Conservation (phyloP, 1,140 invertebrate genomes). For the Lordiphosa mommai region DNA sequence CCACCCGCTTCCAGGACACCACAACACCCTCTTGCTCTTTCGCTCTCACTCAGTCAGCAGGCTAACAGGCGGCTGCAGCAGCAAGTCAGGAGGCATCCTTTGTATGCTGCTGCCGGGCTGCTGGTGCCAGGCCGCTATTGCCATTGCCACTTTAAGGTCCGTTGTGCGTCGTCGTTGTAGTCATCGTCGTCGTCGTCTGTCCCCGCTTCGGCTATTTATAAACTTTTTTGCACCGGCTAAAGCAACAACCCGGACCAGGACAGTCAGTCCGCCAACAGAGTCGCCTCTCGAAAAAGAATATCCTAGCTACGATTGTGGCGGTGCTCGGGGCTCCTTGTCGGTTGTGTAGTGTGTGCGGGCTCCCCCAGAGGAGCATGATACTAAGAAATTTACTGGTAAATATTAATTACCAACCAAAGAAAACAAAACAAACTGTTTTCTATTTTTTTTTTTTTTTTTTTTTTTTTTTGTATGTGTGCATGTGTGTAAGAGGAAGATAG, state of each 20-base stretch:
- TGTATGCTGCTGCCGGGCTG: slow-evolving; percentile 9
- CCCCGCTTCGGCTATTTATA: slow-evolving; percentile 14
- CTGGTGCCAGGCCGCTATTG: slow-evolving; percentile 1
- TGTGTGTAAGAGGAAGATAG: slow-evolving; percentile 4
- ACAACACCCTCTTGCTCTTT: neutral
- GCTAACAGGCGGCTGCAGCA: too few relatives aligned
- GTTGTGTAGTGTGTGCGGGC: neutral
- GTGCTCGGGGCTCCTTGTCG: slow-evolving; percentile 1
- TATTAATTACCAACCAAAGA: slow-evolving; percentile 49
- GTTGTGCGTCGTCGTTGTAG: slow-evolving; percentile 18
- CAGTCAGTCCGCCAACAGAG: slow-evolving; percentile 5
- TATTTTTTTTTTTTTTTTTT: neutral
- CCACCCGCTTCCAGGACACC: neutral
- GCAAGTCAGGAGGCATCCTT: neutral
- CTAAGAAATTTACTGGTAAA: slow-evolving; percentile 64
- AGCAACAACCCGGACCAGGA: slow-evolving; percentile 8
- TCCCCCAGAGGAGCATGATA: slow-evolving; percentile 34
- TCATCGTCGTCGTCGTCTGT: neutral
- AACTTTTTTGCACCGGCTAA: slow-evolving; percentile 8
- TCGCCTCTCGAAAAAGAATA: neutral
- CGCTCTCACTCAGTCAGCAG: neutral
- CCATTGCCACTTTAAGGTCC: slow-evolving; percentile 32
- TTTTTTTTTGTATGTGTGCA: slow-evolving; percentile 13
- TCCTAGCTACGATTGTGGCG: neutral
- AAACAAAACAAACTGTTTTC: slow-evolving; percentile 1